Conservation (phyloP, 1,140 invertebrate species). For the Drosophila takahashii region DNA sequence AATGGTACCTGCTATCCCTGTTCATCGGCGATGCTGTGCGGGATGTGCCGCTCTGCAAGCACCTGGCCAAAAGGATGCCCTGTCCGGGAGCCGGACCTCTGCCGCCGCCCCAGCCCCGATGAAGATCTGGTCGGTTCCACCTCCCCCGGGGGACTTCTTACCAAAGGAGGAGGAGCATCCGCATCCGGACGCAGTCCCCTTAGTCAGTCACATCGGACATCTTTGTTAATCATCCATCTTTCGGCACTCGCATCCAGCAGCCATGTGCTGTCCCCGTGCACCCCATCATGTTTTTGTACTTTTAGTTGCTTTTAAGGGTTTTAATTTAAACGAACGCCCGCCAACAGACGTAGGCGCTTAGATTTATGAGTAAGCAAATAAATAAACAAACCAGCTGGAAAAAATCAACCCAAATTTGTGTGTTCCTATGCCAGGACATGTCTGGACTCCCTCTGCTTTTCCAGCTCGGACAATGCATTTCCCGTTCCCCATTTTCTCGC, state of each 20-base stretch:
- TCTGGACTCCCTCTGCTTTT: slow-evolving; percentile 56
- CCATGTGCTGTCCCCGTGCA: slow-evolving; percentile 26
- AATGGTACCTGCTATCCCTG: slow-evolving; percentile 92
- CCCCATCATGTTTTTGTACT: slow-evolving; percentile 40
- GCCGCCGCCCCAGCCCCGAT: slow-evolving; percentile 76
- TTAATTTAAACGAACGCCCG: slow-evolving; percentile 68
- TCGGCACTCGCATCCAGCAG: slow-evolving; percentile 15
- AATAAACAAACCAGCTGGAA: slow-evolving; percentile 66
- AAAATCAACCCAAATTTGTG: slow-evolving; percentile 50
- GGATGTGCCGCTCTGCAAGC: slow-evolving; percentile 91
- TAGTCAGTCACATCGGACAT: slow-evolving; percentile 71
- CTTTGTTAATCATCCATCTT: slow-evolving; percentile 59
- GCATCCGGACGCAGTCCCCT: slow-evolving; percentile 21
- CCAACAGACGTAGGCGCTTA: slow-evolving; percentile 66
- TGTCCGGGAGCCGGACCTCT: slow-evolving; percentile 80
- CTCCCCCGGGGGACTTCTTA: neutral
- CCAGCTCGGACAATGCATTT: slow-evolving; percentile 69
- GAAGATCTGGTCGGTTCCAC: slow-evolving; percentile 14
- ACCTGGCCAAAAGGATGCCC: slow-evolving; percentile 88
- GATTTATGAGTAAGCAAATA: slow-evolving; percentile 77
- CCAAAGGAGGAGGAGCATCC: neutral
- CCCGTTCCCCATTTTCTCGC: slow-evolving; percentile 7
- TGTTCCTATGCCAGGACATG: slow-evolving; percentile 64
- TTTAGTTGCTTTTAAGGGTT: slow-evolving; percentile 73
- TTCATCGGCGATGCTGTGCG: slow-evolving; percentile 93